Evolutionary conservation across 2,888 invertebrate species (phyloP).

Genomic region (Macrophya alboannulata): DNA sequence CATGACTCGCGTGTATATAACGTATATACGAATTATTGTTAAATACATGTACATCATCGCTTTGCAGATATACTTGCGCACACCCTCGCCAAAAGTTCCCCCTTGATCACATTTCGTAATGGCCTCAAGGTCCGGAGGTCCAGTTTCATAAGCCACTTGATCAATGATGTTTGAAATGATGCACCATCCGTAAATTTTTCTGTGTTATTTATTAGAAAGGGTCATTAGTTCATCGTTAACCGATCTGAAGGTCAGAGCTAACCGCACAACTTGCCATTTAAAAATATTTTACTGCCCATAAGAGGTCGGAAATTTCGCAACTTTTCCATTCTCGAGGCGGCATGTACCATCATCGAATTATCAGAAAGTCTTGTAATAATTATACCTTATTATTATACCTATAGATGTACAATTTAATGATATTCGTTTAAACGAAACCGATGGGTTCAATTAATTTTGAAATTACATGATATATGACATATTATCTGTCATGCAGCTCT

Average conservation of each 20-base stretch:
- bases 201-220: background rate
- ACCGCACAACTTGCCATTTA: background rate
- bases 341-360: background rate
- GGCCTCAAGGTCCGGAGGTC: background rate
- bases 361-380: background rate
- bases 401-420: background rate
- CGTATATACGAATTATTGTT: background rate
- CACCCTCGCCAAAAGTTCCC: background rate
- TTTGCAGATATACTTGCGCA: background rate
- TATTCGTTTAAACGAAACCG: background rate
- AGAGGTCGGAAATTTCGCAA: background rate
- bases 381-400: background rate
- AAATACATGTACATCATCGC: background rate
- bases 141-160: background rate
- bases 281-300: constrained; percentile 8
- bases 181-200: background rate
- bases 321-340: background rate
- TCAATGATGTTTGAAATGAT: constrained; percentile 15
- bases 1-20: background rate
- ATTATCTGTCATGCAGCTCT: no score
- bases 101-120: constrained; percentile 6
- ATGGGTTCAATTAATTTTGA: background rate
- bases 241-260: background rate
- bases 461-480: background rate
- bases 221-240: background rate